These are phyloP conservation scores for Amphimedon queenslandica DNA, from an alignment of 37 sponge, comb jelly and placozoan genomes.

Conservation along the genomic window DNA sequence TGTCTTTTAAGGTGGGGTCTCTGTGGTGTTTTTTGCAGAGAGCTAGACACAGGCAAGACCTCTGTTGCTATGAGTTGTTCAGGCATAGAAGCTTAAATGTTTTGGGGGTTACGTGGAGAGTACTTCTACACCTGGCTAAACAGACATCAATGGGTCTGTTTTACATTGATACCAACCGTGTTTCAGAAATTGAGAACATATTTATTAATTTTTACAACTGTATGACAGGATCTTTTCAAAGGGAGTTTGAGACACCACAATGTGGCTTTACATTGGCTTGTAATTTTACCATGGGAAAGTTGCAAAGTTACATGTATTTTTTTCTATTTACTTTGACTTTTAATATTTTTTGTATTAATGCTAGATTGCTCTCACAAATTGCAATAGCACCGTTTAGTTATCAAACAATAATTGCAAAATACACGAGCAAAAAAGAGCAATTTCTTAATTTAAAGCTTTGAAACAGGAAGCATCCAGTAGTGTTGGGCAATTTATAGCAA, in stretches of 20 bases:
- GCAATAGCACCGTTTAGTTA: background rate
- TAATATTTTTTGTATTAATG: background rate
- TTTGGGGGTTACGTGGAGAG: conserved; percentile 17
- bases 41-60: conserved; percentile 30
- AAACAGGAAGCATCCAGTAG: background rate
- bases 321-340: background rate
- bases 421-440: background rate
- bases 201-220: conserved; percentile 29
- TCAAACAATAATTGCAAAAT: background rate
- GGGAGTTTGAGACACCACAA: conserved; percentile 13
- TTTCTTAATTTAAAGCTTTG: background rate
- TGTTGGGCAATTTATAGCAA: background rate
- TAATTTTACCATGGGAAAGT: conserved; percentile 22
- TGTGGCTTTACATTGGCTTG: conserved; percentile 23
- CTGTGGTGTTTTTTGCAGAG: conserved; percentile 27
- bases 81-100: conserved; percentile 22
- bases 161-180: conserved; percentile 20
- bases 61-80: conserved; percentile 26
- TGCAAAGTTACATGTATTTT: conserved; percentile 5
- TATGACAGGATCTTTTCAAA: conserved; percentile 18
- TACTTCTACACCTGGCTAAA: conserved; percentile 21
- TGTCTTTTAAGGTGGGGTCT: conserved; percentile 18
- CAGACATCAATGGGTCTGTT: conserved; percentile 27
- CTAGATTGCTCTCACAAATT: background rate
- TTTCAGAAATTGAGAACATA: conserved; percentile 20